These are phyloP conservation scores for Platorchestia sp. DNA, from an alignment of 1,140 invertebrate species.

Conservation along the genomic window DNA sequence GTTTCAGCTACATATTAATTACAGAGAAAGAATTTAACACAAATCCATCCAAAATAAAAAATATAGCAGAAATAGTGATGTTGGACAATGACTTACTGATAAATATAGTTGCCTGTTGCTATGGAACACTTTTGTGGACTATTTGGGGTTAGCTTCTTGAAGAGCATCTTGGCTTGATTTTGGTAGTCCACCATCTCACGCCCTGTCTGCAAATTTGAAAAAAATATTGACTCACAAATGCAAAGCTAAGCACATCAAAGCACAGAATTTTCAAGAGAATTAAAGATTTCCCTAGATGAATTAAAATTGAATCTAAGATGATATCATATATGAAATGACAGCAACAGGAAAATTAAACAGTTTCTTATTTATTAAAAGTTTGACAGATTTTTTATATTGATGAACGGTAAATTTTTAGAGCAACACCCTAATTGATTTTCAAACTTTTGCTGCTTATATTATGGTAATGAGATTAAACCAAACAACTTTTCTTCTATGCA, in stretches of 20 bases:
- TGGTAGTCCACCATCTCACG: conserved; percentile 96
- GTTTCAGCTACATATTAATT: too few relatives aligned
- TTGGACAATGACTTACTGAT: conserved; percentile 87
- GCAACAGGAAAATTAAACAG: neutral
- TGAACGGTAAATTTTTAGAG: too few relatives aligned
- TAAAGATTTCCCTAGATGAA: neutral
- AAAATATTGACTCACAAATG: conserved; percentile 49
- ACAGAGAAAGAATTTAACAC: neutral
- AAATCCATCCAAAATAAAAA: neutral
- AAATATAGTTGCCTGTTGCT: conserved; percentile 96
- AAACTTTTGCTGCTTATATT: too few relatives aligned
- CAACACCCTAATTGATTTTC: too few relatives aligned
- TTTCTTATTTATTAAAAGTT: conserved; percentile 8
- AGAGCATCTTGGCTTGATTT: conserved; percentile 99
- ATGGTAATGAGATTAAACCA: too few relatives aligned
- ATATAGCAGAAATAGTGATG: neutral
- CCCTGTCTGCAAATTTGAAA: conserved; percentile 81
- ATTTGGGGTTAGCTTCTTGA: conserved; percentile 89
- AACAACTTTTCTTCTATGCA: too few relatives aligned
- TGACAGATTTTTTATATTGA: neutral
- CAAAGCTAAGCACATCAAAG: neutral
- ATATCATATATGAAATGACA: neutral
- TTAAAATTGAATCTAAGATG: neutral
- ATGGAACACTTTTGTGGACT: conserved; percentile 93
- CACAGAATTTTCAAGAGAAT: neutral